Conservation (phyloP, 2,888 invertebrate species). For the Agonum fuliginosum region DNA sequence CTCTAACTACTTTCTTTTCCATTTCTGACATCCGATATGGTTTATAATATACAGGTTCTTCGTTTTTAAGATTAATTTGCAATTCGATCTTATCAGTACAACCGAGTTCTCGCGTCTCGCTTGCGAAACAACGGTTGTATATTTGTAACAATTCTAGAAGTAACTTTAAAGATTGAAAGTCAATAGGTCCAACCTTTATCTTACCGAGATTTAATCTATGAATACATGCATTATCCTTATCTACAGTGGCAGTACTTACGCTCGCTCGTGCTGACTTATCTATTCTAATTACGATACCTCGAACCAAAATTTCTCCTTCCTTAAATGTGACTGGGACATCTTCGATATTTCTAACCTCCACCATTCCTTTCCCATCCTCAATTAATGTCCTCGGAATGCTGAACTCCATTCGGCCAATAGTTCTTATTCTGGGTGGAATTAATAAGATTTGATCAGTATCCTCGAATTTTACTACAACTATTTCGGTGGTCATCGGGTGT, state of each 20-base stretch:
- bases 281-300: neutral
- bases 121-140: constrained; percentile 19
- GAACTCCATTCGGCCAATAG: neutral
- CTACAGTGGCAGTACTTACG: no score
- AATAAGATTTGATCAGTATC: neutral
- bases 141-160: neutral
- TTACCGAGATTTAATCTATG: neutral
- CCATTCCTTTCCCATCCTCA: neutral
- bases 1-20: constrained; percentile 61
- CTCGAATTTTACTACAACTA: neutral
- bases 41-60: constrained; percentile 61
- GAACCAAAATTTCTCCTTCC: neutral
- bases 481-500: neutral
- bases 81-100: constrained; percentile 57
- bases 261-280: neutral
- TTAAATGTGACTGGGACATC: neutral
- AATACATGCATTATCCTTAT: neutral
- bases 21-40: constrained; percentile 64
- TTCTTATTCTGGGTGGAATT: neutral
- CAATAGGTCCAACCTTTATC: neutral
- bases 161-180: neutral
- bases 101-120: constrained; percentile 48
- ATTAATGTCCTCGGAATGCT: neutral
- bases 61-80: constrained; percentile 60
- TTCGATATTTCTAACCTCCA: neutral